A percentile compares a stretch with the other conserved stretches of the same genome.
These are phyloP conservation scores for Parus major DNA, from an alignment of 2,113 vertebrate species.

Conservation along the genomic window DNA sequence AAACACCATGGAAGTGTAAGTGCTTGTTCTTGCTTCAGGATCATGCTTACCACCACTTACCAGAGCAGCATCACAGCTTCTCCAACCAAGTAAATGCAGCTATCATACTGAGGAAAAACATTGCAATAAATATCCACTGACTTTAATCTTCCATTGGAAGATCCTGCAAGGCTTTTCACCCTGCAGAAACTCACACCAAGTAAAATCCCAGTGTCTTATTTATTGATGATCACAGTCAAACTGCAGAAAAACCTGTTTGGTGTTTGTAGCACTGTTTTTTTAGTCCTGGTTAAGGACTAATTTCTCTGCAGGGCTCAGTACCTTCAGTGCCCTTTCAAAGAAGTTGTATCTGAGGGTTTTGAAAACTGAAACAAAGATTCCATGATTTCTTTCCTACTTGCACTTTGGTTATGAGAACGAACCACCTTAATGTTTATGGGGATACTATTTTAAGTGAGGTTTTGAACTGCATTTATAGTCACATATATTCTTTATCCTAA, in stretches of 20 bases:
- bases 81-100: background rate
- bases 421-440: background rate
- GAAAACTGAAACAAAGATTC: background rate
- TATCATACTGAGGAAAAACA: background rate
- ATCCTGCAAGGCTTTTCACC: background rate
- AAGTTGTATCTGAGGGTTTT: background rate
- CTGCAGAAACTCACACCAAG: background rate
- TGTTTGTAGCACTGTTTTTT: background rate
- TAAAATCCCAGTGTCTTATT: background rate
- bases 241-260: background rate
- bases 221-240: background rate
- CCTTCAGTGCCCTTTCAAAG: background rate
- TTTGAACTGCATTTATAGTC: background rate
- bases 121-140: background rate
- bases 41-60: background rate
- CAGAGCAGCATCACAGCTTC: background rate
- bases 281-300: background rate
- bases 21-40: background rate
- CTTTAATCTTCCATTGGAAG: background rate
- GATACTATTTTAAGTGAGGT: background rate
- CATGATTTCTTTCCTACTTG: background rate
- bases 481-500: background rate
- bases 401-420: background rate
- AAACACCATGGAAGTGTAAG: background rate
- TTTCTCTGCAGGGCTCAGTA: background rate